phyloP scores from a whole-genome alignment of 2,797 vertebrate species.

The Acanthis flammea region DNA sequence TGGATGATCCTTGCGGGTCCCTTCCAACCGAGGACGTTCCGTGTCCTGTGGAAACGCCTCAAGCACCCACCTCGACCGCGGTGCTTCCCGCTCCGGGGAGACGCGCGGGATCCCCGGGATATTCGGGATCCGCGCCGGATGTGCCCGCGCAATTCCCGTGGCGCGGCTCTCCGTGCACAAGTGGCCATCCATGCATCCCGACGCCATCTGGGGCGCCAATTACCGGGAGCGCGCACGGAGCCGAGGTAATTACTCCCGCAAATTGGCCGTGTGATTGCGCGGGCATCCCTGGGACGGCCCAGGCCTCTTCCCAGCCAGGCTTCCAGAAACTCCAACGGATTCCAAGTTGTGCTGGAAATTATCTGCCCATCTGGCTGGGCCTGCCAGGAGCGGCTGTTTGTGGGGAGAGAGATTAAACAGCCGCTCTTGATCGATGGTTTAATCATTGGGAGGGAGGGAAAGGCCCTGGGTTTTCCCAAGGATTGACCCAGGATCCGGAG shows the following conservation, averaged over 20 bases:
- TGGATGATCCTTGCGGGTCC: not conserved
- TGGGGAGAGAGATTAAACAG: not conserved
- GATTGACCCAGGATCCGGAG: not conserved
- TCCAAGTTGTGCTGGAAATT: not conserved
- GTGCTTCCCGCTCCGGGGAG: rapidly evolving
- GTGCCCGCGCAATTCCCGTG: not conserved
- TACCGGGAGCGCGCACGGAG: not conserved
- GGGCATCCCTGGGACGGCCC: not conserved
- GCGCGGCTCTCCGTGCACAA: not conserved
- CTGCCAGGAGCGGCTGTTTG: not conserved
- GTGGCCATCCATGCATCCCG: not conserved
- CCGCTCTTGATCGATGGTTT: slow-evolving; percentile 18
- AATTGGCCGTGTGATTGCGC: slow-evolving; percentile 52
- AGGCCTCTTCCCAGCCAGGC: not conserved
- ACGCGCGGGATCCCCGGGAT: rapidly evolving
- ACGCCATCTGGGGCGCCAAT: slow-evolving; percentile 19
- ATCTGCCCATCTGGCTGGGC: not conserved
- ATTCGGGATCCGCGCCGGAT: rapidly evolving
- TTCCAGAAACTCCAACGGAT: not conserved
- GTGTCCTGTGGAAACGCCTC: rapidly evolving
- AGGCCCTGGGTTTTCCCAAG: not conserved
- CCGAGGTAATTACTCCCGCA: not conserved
- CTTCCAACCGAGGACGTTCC: rapidly evolving
- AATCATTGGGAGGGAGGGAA: slow-evolving; percentile 7
- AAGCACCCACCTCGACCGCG: rapidly evolving